A percentile compares a stretch with the other conserved stretches of the same genome.
Evolutionary conservation across 1,140 invertebrate genomes (phyloP).

Genomic region (Dendroctonus ponderosae): DNA sequence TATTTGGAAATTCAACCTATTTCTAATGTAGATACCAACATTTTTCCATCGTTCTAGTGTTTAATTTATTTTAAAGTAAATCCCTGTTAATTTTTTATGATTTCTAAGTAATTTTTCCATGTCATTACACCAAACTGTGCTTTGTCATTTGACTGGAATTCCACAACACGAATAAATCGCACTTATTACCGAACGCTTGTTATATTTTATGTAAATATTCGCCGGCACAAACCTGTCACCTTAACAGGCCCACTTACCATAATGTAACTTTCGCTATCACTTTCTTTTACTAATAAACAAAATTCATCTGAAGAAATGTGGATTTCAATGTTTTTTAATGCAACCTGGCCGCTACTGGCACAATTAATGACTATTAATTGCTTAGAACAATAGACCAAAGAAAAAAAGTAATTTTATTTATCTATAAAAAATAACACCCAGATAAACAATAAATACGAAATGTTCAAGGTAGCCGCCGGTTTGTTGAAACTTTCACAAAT

Average conservation of each 20-base stretch:
- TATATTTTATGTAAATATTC: neutral
- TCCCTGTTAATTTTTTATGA: no score
- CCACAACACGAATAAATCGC: no score
- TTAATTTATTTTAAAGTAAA: no score
- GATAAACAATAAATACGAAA: slow-evolving; percentile 5
- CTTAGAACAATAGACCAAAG: neutral
- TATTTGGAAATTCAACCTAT: no score
- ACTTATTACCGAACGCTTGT: neutral
- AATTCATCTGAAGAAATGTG: neutral
- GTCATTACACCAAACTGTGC: no score
- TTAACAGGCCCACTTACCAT: slow-evolving; percentile 15
- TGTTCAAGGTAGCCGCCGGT: slow-evolving; percentile 24
- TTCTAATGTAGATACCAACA: no score
- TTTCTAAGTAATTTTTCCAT: no score
- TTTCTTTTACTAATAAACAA: slow-evolving; percentile 22
- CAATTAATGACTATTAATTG: neutral
- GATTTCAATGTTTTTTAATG: neutral
- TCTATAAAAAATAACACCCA: neutral
- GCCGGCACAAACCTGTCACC: no score
- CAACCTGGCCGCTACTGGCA: neutral
- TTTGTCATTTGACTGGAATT: no score
- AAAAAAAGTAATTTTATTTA: neutral
- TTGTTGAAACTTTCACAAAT: slow-evolving; percentile 27
- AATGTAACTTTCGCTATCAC: slow-evolving; percentile 24
- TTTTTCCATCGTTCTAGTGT: no score